These are phyloP conservation scores for Coreius guichenoti DNA, from an alignment of 2,797 vertebrate genomes.

Conservation along the genomic window DNA sequence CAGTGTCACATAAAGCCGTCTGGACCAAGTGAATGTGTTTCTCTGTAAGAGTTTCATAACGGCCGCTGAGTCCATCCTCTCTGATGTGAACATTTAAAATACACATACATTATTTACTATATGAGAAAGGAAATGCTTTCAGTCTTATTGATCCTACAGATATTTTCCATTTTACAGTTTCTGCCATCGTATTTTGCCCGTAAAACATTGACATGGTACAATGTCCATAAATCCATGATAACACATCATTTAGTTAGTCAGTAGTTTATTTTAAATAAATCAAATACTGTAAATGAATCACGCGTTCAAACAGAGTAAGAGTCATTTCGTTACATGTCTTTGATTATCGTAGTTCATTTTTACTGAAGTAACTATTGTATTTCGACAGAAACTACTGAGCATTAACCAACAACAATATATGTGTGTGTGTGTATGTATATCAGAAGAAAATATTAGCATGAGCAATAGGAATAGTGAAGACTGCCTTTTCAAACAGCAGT, in stretches of 20 bases:
- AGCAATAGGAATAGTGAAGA: background rate
- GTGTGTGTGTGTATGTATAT: no score
- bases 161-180: background rate
- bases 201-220: background rate
- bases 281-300: background rate
- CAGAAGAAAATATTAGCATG: background rate
- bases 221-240: background rate
- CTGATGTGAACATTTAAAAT: conserved; percentile 38
- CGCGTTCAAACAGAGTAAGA: background rate
- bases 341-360: background rate
- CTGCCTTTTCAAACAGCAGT: background rate
- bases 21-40: background rate
- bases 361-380: background rate
- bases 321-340: background rate
- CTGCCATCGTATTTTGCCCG: background rate
- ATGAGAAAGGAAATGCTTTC: background rate
- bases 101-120: conserved; percentile 42
- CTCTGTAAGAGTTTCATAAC: background rate
- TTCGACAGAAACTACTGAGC: background rate
- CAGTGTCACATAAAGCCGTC: conserved; percentile 27
- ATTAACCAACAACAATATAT: background rate
- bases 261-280: background rate
- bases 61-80: background rate
- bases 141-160: background rate
- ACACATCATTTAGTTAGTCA: background rate